Evolutionary conservation across 1,140 invertebrate genomes (phyloP), one percentile per base, ranked within the genome.

Genomic region (Trissolcus basalis): DNA sequence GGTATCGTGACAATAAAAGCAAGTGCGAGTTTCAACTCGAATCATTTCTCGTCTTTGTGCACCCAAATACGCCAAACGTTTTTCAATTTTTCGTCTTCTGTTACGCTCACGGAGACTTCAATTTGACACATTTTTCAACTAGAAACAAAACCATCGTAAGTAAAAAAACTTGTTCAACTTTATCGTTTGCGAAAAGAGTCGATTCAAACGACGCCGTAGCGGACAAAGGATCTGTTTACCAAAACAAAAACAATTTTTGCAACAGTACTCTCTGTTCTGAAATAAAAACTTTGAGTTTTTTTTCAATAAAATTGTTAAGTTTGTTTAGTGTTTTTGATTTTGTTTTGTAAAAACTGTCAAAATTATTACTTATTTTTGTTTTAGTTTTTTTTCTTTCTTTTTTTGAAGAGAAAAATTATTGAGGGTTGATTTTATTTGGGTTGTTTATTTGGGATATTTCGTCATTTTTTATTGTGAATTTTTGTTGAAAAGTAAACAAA

Each of bases 1-100:
- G 72, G 72, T 58, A 64, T 50, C 48, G 51, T 36, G 49, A 75
- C 64, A 75, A 75, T 75, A 75, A 75, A 75, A 75, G 72, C 64
- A 64, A 75, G 51, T 35, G 47, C 45, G 47, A 68, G 72, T 63
- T 48, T 56, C 47, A 47, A 63, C 64, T 75, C 43, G 64, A 59
- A 64, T 68, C 72, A 75, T 69, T 75, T 75, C 16, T 15, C 16
- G 19, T 59, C 64, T 75, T 68, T 63, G 71, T 75, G 48, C 53
- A 32, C 58, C 19, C 48, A 15, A 67, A 49, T 51, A 51, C 50
- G 13, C 4, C 11, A 9, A 55, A 67, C 9, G 12, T 35, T 55
- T 51, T 0, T 50, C 11, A 48, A 54, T 9, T 8, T n/a, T 67
- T 41, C 41, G 16, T 50, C 11, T 13, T 16, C 27, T 15, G 60